Conservation (phyloP, 2,113 vertebrate genomes). For the Furnarius figulus region DNA sequence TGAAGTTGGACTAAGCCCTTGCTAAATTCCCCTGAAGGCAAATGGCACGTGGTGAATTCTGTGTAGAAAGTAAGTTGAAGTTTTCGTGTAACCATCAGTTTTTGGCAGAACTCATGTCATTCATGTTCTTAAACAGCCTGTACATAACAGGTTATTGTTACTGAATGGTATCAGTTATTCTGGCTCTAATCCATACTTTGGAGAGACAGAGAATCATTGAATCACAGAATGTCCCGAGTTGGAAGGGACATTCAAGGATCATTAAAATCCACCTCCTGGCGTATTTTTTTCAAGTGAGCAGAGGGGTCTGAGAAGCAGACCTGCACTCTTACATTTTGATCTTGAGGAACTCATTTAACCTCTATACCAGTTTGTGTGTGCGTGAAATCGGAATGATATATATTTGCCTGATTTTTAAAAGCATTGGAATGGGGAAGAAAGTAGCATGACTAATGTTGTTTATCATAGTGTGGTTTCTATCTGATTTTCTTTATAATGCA, state of each 20-base stretch:
- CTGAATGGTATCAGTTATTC: not conserved
- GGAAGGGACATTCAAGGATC: not conserved
- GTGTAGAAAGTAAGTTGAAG: not conserved
- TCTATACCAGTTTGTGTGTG: not conserved
- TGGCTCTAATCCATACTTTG: not conserved
- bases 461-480: not conserved
- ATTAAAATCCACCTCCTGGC: not conserved
- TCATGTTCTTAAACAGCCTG: not conserved
- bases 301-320: not conserved
- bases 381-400: not conserved
- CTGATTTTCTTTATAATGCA: not conserved
- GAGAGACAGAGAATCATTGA: not conserved
- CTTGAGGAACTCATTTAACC: not conserved
- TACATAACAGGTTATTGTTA: not conserved
- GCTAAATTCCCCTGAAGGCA: not conserved
- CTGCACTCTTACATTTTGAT: not conserved
- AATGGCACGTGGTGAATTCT: not conserved
- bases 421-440: not conserved
- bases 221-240: not conserved
- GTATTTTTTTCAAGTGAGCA: not conserved
- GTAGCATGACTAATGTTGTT: not conserved
- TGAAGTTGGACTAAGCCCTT: not conserved
- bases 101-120: not conserved
- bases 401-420: not conserved
- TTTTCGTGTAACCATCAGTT: not conserved